Evolutionary conservation across 2,797 vertebrate species (phyloP), one percentile per base, ranked within the genome.

Genomic region (Phoxinus dragarum): DNA sequence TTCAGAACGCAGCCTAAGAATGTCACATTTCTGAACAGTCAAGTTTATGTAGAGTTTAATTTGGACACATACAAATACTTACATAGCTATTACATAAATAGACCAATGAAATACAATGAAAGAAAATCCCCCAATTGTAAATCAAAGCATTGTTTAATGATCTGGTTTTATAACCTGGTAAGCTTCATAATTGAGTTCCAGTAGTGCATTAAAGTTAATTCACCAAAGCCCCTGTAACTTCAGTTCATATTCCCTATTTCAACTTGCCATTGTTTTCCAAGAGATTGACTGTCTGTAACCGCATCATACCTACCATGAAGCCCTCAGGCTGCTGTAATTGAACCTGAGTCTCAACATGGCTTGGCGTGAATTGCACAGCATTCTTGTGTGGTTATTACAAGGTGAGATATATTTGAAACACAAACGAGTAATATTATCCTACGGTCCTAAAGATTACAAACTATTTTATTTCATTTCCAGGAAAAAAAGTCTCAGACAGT

Each of bases 341-440:
- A 49, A 73, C 42, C 79, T 27, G 17, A 23, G 79, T 44, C 59
- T 61, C 54, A 40, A 49, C 67, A 23, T 72, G 44, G 31, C 61
- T 80, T 89, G 73, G 19, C 23, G 19, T 83, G 68, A 66, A 82
- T 44, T 80, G 36, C 56, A 49, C 64, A 68, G 47, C 19, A 66
- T 82, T 78, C 68, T 72, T 56, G 40, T 36, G 44, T 79, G 11
- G 27, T 78, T 82, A 75, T 80, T 85, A 82, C 75, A 61, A 52
- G 23, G 76, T 17, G 42, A 84, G 67, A 56, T 69, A 59, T 61
- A 21, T 71, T 80, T 56, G 47, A 66, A 80, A 66, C 40, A 64
- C 36, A 44, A 78, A 64, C n/a, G 27, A 78, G 56, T 61, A n/a
- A 64, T 9, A n/a, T 44, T 44, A 78, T 64, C 16, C 4, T 8